phyloP scores from a whole-genome alignment of 2,797 vertebrate species.

The Margarornis squamiger region DNA sequence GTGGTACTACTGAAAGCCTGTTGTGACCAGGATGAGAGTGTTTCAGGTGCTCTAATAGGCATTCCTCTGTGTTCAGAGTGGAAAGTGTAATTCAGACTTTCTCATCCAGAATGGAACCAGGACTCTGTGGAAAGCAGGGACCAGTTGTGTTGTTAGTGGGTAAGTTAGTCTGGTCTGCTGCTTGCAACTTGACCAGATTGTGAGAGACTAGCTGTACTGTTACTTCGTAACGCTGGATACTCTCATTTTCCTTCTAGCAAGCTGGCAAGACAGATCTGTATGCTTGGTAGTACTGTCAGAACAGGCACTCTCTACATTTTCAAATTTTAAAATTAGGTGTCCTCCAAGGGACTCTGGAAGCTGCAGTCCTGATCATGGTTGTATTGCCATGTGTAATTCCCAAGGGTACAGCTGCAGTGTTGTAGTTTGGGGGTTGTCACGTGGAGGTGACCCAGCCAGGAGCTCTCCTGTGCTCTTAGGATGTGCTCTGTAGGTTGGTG shows the following conservation, averaged over 20 bases:
- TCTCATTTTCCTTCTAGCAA: not conserved
- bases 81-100: slow-evolving; percentile 38
- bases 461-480: not conserved
- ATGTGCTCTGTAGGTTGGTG: fast-evolving
- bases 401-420: not conserved
- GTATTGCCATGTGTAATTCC: not conserved
- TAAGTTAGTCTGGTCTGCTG: not conserved
- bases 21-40: slow-evolving; percentile 1
- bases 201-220: not conserved
- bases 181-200: not conserved
- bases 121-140: not conserved
- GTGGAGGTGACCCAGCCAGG: not conserved
- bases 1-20: not conserved
- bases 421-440: not conserved
- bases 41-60: slow-evolving; percentile 38
- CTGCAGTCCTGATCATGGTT: not conserved
- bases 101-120: not conserved
- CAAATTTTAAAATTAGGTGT: not conserved
- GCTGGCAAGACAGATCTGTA: not conserved
- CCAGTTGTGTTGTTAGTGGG: not conserved
- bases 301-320: not conserved
- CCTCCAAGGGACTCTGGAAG: not conserved
- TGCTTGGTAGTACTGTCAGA: fast-evolving
- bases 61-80: slow-evolving; percentile 33
- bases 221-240: not conserved